Evolutionary conservation across 2,888 invertebrate genomes (phyloP).

Genomic region (Agrotis clavis): DNA sequence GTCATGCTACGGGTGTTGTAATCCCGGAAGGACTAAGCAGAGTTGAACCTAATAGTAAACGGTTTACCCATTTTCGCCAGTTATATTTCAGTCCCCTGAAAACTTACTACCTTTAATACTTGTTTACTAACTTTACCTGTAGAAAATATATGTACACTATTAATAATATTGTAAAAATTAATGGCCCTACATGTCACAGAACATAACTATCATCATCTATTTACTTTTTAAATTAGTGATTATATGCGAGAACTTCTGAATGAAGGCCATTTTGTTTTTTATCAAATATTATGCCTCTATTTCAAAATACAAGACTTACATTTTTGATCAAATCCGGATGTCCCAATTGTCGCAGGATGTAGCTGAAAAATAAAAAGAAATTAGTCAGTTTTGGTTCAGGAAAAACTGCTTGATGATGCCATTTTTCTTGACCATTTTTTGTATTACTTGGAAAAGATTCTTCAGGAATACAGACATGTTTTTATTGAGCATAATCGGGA

Average conservation of each 20-base stretch:
- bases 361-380: slow-evolving; percentile 89
- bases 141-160: too few species aligned
- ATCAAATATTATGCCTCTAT: too few species aligned
- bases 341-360: slow-evolving; percentile 94
- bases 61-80: not conserved
- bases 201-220: not conserved
- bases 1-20: not conserved
- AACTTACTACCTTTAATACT: too few species aligned
- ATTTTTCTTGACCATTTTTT: not conserved
- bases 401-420: slow-evolving; percentile 41
- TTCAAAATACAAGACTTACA: slow-evolving; percentile 88
- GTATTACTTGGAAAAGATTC: not conserved
- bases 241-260: not conserved
- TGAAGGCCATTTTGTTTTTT: not conserved
- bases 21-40: not conserved
- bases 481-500: not conserved
- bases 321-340: slow-evolving; percentile 92
- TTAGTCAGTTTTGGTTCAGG: slow-evolving; percentile 3
- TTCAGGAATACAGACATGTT: not conserved
- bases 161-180: not conserved
- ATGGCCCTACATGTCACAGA: not conserved
- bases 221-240: not conserved
- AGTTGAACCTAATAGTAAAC: not conserved
- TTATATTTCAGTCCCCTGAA: not conserved
- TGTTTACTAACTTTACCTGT: too few species aligned